phyloP scores from a whole-genome alignment of 2,888 invertebrate species.

The Lasioglossum calceatum region DNA sequence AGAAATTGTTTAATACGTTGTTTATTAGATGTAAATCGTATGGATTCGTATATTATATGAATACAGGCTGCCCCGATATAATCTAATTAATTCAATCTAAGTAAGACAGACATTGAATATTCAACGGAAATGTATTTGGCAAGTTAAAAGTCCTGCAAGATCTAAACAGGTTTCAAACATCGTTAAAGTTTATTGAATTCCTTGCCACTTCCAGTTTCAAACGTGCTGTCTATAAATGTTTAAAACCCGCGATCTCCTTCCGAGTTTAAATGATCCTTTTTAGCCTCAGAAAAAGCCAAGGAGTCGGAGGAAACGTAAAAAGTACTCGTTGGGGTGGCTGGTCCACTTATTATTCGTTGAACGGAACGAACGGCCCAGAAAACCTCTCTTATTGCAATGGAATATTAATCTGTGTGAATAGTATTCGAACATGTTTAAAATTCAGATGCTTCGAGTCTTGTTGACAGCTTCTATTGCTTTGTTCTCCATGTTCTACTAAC shows the following conservation, averaged over 20 bases:
- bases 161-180: neutral
- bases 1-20: no score
- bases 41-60: no score
- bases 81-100: no score
- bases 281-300: neutral
- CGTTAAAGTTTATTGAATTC: neutral
- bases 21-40: no score
- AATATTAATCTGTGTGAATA: conserved; percentile 5
- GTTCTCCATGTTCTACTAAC: neutral
- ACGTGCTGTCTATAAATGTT: neutral
- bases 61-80: no score
- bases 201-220: neutral
- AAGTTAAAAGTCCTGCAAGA: neutral
- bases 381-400: neutral
- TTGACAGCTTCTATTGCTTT: no score
- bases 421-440: neutral
- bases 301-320: neutral
- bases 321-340: neutral
- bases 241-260: neutral
- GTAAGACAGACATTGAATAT: neutral
- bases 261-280: neutral
- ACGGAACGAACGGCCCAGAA: neutral
- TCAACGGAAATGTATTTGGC: neutral
- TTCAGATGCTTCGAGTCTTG: neutral
- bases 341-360: conserved; percentile 5